phyloP scores from a whole-genome alignment of 2,888 invertebrate species.

The Phyto melanocephala region DNA sequence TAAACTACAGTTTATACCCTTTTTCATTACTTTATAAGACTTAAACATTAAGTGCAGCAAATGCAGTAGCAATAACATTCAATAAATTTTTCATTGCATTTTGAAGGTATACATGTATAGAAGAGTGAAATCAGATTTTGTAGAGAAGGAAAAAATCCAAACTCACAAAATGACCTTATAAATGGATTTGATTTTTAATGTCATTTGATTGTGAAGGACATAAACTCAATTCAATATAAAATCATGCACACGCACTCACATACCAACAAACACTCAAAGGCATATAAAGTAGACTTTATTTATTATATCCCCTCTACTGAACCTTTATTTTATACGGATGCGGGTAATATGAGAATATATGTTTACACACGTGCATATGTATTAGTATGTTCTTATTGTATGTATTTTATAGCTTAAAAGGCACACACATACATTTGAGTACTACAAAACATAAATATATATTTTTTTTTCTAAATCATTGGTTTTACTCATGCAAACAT shows the following conservation, averaged over 20 bases:
- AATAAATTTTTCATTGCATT: not conserved
- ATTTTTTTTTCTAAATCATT: not conserved
- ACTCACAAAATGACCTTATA: constrained; percentile 36
- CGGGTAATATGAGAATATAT: not conserved
- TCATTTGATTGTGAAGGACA: constrained; percentile 31
- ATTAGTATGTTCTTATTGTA: not conserved
- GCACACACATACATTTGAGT: not conserved
- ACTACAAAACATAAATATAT: no score
- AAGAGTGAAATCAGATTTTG: not conserved
- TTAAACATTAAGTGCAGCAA: not conserved
- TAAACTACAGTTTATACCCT: not conserved
- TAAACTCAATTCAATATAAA: not conserved
- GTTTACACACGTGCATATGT: rapidly evolving
- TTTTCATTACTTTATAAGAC: not conserved
- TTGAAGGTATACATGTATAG: not conserved
- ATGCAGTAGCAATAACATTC: not conserved
- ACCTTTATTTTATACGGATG: not conserved
- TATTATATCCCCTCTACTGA: not conserved
- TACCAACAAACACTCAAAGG: not conserved
- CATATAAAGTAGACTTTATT: not conserved
- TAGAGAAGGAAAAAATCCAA: not conserved
- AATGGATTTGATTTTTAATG: constrained; percentile 42
- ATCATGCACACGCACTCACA: not conserved
- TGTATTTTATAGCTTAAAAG: not conserved
- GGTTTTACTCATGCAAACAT: not conserved